Percentiles rank a stretch among this genome's conserved stretches.
Conservation (phyloP, 2,888 invertebrate genomes). For the Mesoligia furuncula region DNA sequence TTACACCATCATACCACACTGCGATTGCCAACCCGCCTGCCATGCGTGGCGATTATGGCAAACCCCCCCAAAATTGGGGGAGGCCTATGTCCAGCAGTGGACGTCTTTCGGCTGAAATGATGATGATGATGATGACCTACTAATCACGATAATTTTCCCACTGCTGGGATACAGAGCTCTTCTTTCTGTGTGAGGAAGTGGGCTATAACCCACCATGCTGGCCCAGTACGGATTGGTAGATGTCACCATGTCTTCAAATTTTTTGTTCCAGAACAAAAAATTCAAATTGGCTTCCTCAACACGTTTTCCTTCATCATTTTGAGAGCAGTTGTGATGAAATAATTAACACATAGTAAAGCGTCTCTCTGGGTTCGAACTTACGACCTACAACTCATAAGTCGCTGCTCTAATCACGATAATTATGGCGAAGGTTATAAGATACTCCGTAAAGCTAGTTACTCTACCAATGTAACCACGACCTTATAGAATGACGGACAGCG, state of each 20-base stretch:
- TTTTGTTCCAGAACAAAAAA: not conserved
- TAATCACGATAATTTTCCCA: not conserved
- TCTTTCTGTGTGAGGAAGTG: not conserved
- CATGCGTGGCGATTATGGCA: no score
- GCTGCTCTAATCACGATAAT: not conserved
- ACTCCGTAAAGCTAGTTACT: not conserved
- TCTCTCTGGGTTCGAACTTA: no score
- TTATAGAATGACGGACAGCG: slow-evolving; percentile 49
- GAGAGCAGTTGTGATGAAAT: not conserved
- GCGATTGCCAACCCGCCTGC: no score
- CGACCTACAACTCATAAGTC: no score
- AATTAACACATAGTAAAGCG: not conserved
- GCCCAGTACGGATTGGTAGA: not conserved
- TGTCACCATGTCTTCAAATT: not conserved
- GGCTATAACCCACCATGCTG: not conserved
- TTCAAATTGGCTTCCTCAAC: not conserved
- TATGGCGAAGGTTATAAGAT: not conserved
- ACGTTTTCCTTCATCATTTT: not conserved
- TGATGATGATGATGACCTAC: no score
- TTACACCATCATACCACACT: no score
- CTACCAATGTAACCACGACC: slow-evolving; percentile 6
- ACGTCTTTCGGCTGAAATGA: no score
- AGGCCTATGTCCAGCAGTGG: no score
- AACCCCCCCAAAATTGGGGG: no score
- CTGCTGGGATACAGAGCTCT: not conserved